Percentiles rank a stretch among this genome's conserved stretches.
Conservation (phyloP, 2,888 invertebrate species). For the Griposia aprilina region DNA sequence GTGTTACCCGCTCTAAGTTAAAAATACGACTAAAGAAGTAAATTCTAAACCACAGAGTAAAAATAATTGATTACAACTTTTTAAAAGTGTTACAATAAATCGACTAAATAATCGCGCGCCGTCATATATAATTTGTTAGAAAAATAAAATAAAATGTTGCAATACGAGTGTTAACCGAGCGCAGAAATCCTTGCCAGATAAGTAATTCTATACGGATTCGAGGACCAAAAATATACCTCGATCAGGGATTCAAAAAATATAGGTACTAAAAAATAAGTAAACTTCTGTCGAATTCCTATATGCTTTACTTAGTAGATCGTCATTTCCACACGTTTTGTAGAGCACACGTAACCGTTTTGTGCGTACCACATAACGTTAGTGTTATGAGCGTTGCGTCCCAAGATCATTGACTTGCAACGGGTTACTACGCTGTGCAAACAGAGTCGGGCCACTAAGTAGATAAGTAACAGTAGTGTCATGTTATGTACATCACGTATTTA, state of each 20-base stretch:
- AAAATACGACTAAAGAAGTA: too few relatives aligned
- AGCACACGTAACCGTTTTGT: slow-evolving; percentile 35
- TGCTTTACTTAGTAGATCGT: not conserved
- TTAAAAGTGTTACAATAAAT: too few relatives aligned
- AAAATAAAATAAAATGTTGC: too few relatives aligned
- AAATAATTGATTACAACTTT: too few relatives aligned
- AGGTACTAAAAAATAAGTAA: not conserved
- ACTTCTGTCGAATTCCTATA: not conserved
- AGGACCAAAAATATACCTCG: not conserved
- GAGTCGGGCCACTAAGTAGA: slow-evolving; percentile 1
- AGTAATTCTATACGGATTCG: not conserved
- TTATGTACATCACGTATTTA: too few relatives aligned
- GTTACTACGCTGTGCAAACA: slow-evolving; percentile 42
- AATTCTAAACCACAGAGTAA: too few relatives aligned
- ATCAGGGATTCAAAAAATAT: not conserved
- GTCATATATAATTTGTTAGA: too few relatives aligned
- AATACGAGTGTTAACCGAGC: not conserved
- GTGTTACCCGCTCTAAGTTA: too few relatives aligned
- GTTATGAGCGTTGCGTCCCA: slow-evolving; percentile 53
- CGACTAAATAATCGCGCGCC: too few relatives aligned
- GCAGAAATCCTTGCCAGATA: not conserved
- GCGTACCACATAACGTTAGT: slow-evolving; percentile 24
- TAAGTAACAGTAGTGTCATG: slow-evolving; percentile 2
- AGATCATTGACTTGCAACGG: slow-evolving; percentile 64
- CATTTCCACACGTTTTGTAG: slow-evolving; percentile 14